These are phyloP conservation scores for Triops cancriformis DNA, from an alignment of 1,140 invertebrate species.

Conservation along the genomic window DNA sequence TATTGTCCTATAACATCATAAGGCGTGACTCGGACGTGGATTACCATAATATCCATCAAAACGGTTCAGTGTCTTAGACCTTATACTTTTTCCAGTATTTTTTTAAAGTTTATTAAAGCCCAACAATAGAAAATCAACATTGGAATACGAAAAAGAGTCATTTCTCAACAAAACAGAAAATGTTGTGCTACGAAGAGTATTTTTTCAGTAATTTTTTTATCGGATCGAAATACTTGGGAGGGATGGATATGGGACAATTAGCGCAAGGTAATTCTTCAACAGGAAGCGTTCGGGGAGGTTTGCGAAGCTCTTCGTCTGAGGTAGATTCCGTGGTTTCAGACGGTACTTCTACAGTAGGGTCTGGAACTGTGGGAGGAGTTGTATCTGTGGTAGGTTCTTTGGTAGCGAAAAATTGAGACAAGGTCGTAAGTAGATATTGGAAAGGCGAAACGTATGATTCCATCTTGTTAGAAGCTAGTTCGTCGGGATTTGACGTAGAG, in stretches of 20 bases:
- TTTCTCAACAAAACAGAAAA: too few relatives aligned
- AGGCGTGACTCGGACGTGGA: conserved; percentile 18
- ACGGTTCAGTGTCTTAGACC: background rate
- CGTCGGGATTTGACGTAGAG: too few relatives aligned
- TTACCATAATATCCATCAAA: background rate
- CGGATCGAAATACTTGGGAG: background rate
- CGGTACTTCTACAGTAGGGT: background rate
- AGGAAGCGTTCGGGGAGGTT: background rate
- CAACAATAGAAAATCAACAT: background rate
- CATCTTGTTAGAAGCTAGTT: too few relatives aligned
- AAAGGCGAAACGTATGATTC: too few relatives aligned
- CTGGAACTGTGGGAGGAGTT: conserved; percentile 9
- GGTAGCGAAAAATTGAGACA: background rate
- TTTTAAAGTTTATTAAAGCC: background rate
- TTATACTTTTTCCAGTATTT: background rate
- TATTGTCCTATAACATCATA: conserved; percentile 18
- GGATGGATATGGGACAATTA: conserved; percentile 13
- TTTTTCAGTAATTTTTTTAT: conserved; percentile 6
- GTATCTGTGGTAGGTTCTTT: background rate
- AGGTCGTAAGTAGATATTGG: background rate
- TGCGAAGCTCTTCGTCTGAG: background rate
- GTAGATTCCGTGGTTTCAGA: background rate
- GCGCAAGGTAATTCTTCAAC: background rate
- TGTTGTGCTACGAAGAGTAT: background rate
- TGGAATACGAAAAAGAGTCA: too few relatives aligned